phyloP scores from a whole-genome alignment of 35 echinoderm and acorn worm species.

The Stichopus chloronotus region DNA sequence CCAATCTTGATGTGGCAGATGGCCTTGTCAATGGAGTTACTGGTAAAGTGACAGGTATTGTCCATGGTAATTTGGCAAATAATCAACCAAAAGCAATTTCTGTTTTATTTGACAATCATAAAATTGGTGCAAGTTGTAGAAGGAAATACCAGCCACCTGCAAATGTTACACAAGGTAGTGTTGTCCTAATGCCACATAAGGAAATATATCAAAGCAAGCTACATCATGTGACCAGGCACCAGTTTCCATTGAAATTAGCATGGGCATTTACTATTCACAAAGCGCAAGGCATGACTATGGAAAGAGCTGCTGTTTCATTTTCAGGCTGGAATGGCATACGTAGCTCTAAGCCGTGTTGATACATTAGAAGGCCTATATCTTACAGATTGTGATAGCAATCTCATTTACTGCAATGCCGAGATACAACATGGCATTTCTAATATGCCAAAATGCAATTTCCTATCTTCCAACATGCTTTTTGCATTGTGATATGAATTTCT shows the following conservation, averaged over 20 bases:
- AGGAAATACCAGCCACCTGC: neutral
- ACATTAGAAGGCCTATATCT: conserved; percentile 53
- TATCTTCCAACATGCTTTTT: neutral
- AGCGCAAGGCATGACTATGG: conserved; percentile 21
- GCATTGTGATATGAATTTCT: neutral
- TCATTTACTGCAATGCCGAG: conserved; percentile 11
- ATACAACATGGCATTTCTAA: neutral
- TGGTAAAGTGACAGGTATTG: conserved; percentile 55
- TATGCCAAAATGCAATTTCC: neutral
- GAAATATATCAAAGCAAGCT: conserved; percentile 42
- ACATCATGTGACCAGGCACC: conserved; percentile 33
- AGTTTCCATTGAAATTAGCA: conserved; percentile 41
- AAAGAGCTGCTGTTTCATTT: neutral
- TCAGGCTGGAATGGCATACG: neutral
- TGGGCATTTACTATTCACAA: conserved; percentile 33
- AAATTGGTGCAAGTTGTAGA: conserved; percentile 41
- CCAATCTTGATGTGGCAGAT: conserved; percentile 64
- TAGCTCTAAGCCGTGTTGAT: conserved; percentile 56
- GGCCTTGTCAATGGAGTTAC: conserved; percentile 66
- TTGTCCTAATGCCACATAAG: conserved; percentile 18
- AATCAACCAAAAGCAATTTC: conserved; percentile 19
- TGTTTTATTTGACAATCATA: conserved; percentile 59
- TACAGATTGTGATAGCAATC: neutral
- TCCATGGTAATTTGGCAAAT: neutral
- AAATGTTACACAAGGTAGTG: neutral